Base-by-base conservation (phyloP, 2,888 invertebrate species). In the Matsumyia berberina region DNA sequence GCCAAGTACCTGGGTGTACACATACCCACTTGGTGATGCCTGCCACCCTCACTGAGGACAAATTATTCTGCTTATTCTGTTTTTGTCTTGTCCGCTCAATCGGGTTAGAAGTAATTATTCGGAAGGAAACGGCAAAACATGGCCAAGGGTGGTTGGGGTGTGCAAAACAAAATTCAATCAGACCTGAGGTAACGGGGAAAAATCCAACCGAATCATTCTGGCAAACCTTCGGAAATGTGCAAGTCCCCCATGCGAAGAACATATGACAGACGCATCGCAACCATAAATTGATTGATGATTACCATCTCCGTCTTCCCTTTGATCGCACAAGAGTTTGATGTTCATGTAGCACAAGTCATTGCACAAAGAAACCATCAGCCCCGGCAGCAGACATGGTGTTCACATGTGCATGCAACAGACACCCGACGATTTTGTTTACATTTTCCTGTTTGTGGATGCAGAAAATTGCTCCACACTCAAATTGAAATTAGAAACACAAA, bases 41-140 rank as follows among this genome's bases (percentile, higher is more conserved):
- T 37, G 35, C 31, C 19, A 29, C 2, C 67, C 31, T 24, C 24
- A 58, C 11, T 77, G 72, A 77, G 82, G 82, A 82, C 82, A 82
- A 82, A 82, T 82, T 82, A 77, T 82, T 72, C 72, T 42, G 82
- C 82, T 77, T 82, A 82, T 82, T 82, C 66, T 82, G 82, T 82
- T 77, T 82, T 82, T 82, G 77, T 72, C 82, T 82, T 82, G 72
- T 46, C 66, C 67, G 58, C 44, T 82, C 72, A 60, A 66, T 82
- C 77, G 82, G 64, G 42, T 82, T 72, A 82, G 77, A 58, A 82
- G 72, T 77, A 82, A 82, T 81, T 81, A 81, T 81, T 76, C 66
- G n/a, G n/a, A n/a, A 77, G 46, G 46, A 64, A 17, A 53, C 6
- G 24, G 24, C 19, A 58, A 58, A 42, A 73, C 66, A 66, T 53